Evolutionary conservation across 1,140 invertebrate genomes (phyloP), one percentile per base, ranked within the genome.

Genomic region (Battus philenor): DNA sequence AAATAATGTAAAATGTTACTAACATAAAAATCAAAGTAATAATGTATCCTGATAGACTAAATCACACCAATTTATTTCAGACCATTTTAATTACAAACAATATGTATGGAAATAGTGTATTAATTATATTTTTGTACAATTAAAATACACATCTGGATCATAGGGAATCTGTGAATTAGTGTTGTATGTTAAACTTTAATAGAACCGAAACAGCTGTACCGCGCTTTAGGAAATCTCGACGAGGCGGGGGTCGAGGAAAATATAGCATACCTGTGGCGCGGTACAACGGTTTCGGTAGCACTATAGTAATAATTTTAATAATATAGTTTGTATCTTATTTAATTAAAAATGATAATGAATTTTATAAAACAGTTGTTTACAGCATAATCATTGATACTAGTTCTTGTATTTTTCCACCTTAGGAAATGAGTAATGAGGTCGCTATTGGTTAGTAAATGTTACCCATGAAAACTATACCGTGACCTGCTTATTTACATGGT

Each of bases 111-210:
- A n/a, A n/a, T n/a, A n/a, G n/a, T 57, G 71, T 63, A 68, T 55
- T 72, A 49, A 76, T 44, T 53, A 78, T 82, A 83, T 83, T 83
- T 83, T 83, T 83, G 59, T 83, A 83, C 74, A 70, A 52, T 33
- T 63, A 75, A 74, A 77, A 67, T 63, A 78, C 67, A 78, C 67
- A 74, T 71, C 58, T 54, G 57, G 48, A 50, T 45, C 39, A 54
- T 63, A 51, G 36, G 31, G 38, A 10, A 56, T 36, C 48, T 58
- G 54, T 34, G 41, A 10, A 10, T 11, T 20, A 20, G 39, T 50
- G 44, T 56, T 47, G 48, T 38, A 45, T 38, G 44, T 16, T 30
- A 39, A 34, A 32, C 33, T 46, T 54, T 44, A 57, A 52, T 60
- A 50, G n/a, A n/a, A n/a, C n/a, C n/a, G n/a, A n/a, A n/a, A n/a